These are phyloP conservation scores for Tineola bisselliella DNA, from an alignment of 2,888 invertebrate genomes.

Conservation along the genomic window DNA sequence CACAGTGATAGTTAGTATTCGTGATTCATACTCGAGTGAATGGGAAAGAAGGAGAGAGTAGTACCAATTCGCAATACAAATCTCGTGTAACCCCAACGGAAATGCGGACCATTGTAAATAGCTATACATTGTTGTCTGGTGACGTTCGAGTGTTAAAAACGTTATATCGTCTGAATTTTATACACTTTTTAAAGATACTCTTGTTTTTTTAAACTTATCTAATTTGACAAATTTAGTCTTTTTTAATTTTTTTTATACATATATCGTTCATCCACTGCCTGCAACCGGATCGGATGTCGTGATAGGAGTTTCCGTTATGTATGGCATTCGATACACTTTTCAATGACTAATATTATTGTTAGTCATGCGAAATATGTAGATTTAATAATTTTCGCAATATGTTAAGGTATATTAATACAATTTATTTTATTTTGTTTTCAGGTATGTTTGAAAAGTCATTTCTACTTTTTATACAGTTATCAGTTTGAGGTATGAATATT, in stretches of 20 bases:
- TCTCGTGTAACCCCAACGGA: not conserved
- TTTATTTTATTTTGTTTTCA: not conserved
- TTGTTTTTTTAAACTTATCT: no score
- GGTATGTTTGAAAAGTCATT: not conserved
- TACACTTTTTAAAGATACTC: no score
- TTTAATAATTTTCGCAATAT: not conserved
- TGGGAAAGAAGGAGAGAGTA: not conserved
- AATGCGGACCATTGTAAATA: not conserved
- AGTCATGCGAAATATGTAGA: not conserved
- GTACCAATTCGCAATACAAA: conserved; percentile 2
- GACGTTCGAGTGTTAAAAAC: not conserved
- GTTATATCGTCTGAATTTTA: no score
- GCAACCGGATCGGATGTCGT: not conserved
- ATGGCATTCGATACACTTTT: not conserved
- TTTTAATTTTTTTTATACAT: no score
- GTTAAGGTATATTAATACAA: no score
- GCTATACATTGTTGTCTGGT: not conserved
- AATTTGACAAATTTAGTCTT: no score
- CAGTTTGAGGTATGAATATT: not conserved
- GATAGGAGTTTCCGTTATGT: not conserved
- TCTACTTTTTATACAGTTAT: not conserved
- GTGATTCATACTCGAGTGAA: conserved; percentile 4
- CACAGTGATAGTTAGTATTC: not conserved
- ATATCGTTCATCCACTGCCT: not conserved
- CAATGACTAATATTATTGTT: not conserved